Evolutionary conservation across 1,140 invertebrate species (phyloP).

Genomic region (Parasteatoda tepidariorum): DNA sequence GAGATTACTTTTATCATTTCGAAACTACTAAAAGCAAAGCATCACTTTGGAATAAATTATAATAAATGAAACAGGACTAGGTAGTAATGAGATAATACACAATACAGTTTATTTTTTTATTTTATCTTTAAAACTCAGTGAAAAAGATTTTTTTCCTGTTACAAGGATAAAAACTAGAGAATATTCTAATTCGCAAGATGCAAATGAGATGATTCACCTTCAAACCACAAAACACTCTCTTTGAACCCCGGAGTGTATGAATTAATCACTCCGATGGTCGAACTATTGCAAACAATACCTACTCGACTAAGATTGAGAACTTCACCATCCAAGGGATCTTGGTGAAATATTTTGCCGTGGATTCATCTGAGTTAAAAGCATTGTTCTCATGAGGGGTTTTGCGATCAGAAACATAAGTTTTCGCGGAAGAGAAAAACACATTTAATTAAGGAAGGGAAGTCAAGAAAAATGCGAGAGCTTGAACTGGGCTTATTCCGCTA

Average conservation of each 20-base stretch:
- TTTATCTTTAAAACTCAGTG: too few relatives aligned
- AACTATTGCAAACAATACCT: conserved; percentile 15
- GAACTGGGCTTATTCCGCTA: not conserved
- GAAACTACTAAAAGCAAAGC: too few relatives aligned
- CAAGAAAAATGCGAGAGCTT: not conserved
- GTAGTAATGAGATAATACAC: too few relatives aligned
- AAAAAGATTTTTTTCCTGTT: too few relatives aligned
- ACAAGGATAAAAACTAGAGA: too few relatives aligned
- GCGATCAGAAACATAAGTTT: conserved; percentile 1
- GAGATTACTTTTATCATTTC: too few relatives aligned
- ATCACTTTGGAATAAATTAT: too few relatives aligned
- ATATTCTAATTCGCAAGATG: not conserved
- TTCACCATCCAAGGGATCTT: not conserved
- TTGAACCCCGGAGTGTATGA: not conserved
- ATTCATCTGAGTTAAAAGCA: too few relatives aligned
- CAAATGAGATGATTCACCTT: conserved; percentile 17
- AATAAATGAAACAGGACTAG: too few relatives aligned
- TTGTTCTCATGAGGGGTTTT: too few relatives aligned
- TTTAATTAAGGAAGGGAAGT: conserved; percentile 11
- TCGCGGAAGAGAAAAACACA: not conserved
- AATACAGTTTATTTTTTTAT: too few relatives aligned
- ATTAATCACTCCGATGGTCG: conserved; percentile 13
- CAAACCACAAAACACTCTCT: conserved; percentile 6
- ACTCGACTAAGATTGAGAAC: not conserved
- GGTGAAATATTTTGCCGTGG: not conserved